phyloP scores from a whole-genome alignment of 2,113 vertebrate species.

The Cygnus atratus region DNA sequence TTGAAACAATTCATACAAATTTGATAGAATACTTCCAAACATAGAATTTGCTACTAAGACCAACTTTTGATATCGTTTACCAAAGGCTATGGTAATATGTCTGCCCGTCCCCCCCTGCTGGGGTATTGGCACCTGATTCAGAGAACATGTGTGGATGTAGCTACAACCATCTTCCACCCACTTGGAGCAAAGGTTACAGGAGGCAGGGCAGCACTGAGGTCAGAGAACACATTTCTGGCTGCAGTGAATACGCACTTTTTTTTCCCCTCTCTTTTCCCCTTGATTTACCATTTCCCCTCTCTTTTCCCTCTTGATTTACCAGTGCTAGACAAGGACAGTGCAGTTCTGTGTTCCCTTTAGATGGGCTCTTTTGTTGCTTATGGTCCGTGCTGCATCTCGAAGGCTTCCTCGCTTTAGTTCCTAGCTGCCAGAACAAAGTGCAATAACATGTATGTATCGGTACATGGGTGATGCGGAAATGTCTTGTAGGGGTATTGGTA shows the following conservation, averaged over 20 bases:
- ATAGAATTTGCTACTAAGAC: neutral
- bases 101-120: neutral
- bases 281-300: neutral
- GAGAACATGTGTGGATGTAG: neutral
- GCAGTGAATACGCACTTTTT: neutral
- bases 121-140: neutral
- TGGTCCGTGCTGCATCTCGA: neutral
- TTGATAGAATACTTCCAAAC: neutral
- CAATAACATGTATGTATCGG: rapidly evolving
- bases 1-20: neutral
- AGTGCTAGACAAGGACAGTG: neutral
- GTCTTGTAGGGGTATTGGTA: neutral
- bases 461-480: neutral
- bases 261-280: too few species aligned
- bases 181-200: neutral
- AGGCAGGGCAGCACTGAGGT: neutral
- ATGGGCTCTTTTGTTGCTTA: neutral
- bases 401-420: neutral
- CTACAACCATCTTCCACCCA: neutral
- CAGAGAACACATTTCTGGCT: neutral
- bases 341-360: neutral
- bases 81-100: neutral
- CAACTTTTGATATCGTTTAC: neutral
- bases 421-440: neutral
- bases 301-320: too few species aligned